phyloP scores from a whole-genome alignment of 1,140 invertebrate species.

The Heliconius melpomene region DNA sequence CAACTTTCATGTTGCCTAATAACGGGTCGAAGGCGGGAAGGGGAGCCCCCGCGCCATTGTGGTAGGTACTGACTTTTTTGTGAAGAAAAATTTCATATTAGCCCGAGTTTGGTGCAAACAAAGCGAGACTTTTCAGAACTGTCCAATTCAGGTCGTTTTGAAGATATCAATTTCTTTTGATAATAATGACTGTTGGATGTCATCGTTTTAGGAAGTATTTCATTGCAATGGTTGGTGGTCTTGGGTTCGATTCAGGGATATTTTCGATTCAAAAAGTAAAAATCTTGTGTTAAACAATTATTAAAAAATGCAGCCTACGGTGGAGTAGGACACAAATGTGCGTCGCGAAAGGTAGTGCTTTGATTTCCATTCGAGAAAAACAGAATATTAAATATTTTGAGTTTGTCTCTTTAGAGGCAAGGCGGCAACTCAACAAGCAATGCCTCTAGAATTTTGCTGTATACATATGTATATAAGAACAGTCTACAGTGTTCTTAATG shows the following conservation, averaged over 20 bases:
- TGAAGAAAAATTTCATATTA: not conserved
- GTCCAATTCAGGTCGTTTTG: not conserved
- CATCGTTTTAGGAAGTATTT: not conserved
- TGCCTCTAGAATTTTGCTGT: too few relatives aligned
- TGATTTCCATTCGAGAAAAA: too few relatives aligned
- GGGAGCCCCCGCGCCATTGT: not conserved
- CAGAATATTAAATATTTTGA: too few relatives aligned
- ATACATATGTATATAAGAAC: too few relatives aligned
- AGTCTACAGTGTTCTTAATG: too few relatives aligned
- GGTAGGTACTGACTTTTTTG: not conserved
- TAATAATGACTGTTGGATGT: not conserved
- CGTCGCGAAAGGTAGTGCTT: too few relatives aligned
- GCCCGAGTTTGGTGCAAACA: not conserved
- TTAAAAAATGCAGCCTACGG: too few relatives aligned
- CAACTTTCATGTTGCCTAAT: not conserved
- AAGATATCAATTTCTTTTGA: not conserved
- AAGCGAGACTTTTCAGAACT: not conserved
- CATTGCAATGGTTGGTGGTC: not conserved
- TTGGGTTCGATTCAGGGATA: not conserved
- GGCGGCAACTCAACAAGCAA: too few relatives aligned
- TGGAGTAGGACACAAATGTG: too few relatives aligned
- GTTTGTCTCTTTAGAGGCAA: too few relatives aligned
- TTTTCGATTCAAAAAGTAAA: too few relatives aligned
- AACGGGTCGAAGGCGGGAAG: not conserved
- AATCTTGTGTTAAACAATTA: too few relatives aligned